These are phyloP conservation scores for Hydropotes inermis DNA, from an alignment of 2,113 vertebrate genomes.

Conservation along the genomic window DNA sequence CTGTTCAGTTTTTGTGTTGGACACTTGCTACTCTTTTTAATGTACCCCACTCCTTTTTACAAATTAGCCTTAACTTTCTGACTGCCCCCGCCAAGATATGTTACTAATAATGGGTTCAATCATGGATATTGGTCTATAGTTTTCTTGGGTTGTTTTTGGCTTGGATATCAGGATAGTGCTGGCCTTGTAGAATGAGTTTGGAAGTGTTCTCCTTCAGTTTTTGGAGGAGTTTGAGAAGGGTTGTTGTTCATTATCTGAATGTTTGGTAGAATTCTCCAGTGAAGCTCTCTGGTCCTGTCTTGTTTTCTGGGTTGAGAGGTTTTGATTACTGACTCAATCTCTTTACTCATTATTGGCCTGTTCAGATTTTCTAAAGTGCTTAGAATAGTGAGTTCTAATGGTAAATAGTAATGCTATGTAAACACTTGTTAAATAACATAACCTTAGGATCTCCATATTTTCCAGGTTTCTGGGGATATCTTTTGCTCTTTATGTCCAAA, in stretches of 20 bases:
- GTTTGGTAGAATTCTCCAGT: not conserved
- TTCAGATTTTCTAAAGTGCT: not conserved
- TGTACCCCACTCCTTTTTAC: not conserved
- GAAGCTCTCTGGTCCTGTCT: not conserved
- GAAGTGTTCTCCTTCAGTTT: not conserved
- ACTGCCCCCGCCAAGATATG: rapidly evolving
- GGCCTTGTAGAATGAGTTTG: not conserved
- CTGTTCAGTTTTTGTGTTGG: not conserved
- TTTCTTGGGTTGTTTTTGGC: not conserved
- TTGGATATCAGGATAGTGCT: not conserved
- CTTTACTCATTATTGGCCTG: not conserved
- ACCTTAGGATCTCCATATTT: not conserved
- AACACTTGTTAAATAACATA: not conserved
- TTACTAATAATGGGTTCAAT: not conserved
- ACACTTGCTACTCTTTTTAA: not conserved
- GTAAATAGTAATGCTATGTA: not conserved
- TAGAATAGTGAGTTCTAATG: not conserved
- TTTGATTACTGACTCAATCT: not conserved
- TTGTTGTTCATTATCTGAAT: not conserved
- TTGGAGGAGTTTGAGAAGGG: not conserved
- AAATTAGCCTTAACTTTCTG: not conserved
- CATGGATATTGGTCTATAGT: not conserved
- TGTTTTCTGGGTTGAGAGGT: not conserved
- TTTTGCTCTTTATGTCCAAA: not conserved
- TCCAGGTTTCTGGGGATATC: not conserved